A percentile compares a stretch with the other conserved stretches of the same genome.
phyloP scores from a whole-genome alignment of 2,888 invertebrate genomes.

The Autographa pulchrina region DNA sequence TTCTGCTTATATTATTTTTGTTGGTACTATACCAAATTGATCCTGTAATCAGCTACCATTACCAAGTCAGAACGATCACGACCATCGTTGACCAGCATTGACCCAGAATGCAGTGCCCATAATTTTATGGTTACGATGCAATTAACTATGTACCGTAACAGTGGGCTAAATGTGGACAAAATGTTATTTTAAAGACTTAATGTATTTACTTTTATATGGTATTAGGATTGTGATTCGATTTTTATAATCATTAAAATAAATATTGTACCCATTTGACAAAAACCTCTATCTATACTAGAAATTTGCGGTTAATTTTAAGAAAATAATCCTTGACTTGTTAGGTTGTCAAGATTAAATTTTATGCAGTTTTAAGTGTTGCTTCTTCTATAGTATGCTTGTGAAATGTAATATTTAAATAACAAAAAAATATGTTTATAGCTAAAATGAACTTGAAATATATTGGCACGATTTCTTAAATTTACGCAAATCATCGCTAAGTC shows the following conservation, averaged over 20 bases:
- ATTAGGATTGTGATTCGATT: too few relatives aligned
- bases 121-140: conserved; percentile 51
- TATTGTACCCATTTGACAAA: too few relatives aligned
- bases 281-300: too few relatives aligned
- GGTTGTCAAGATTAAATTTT: too few relatives aligned
- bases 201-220: background rate
- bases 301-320: too few relatives aligned
- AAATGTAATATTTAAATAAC: background rate
- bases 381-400: background rate
- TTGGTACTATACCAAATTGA: conserved; percentile 13
- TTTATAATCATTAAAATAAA: too few relatives aligned
- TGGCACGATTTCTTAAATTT: conserved; percentile 16
- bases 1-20: too few relatives aligned
- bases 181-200: background rate
- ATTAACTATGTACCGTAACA: conserved; percentile 51
- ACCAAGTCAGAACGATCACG: conserved; percentile 40
- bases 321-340: too few relatives aligned
- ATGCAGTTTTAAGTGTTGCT: too few relatives aligned
- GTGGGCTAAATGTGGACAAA: conserved; percentile 26
- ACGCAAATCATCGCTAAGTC: background rate
- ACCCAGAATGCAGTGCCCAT: conserved; percentile 61
- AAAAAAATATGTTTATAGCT: background rate
- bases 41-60: conserved; percentile 36
- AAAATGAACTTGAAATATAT: conserved; percentile 22
- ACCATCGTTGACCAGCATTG: conserved; percentile 54